Evolutionary conservation across 2,888 invertebrate species (phyloP).

Genomic region (Molorchus minor): DNA sequence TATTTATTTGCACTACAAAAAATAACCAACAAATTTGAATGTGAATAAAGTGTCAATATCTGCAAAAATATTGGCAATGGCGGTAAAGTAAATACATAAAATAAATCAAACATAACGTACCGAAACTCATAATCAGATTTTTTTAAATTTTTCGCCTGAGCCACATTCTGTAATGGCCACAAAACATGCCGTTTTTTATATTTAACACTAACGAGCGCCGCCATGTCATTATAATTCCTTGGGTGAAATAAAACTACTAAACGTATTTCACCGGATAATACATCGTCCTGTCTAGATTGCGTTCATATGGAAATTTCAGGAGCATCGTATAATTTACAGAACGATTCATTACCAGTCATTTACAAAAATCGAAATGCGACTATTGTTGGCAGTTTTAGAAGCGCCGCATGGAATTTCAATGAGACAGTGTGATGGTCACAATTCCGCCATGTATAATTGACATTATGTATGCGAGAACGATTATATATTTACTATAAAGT

Average conservation of each 20-base stretch:
- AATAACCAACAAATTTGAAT: too few relatives aligned
- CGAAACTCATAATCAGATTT: too few relatives aligned
- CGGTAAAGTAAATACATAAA: too few relatives aligned
- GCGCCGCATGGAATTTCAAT: background rate
- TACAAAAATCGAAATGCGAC: constrained; percentile 16
- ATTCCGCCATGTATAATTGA: background rate
- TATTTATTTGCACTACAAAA: too few relatives aligned
- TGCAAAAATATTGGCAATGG: too few relatives aligned
- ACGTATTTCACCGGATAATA: constrained; percentile 18
- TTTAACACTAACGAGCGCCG: constrained; percentile 16
- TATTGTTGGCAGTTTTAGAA: background rate
- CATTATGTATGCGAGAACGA: background rate
- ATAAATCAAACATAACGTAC: too few relatives aligned
- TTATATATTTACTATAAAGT: too few relatives aligned
- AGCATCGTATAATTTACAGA: constrained; percentile 15
- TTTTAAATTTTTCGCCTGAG: too few relatives aligned
- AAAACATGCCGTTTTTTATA: constrained; percentile 12
- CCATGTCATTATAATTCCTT: constrained; percentile 20
- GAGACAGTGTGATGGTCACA: background rate
- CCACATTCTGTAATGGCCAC: constrained; percentile 18
- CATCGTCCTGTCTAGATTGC: constrained; percentile 17
- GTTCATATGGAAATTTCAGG: constrained; percentile 27
- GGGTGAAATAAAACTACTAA: constrained; percentile 17
- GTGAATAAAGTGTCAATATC: too few relatives aligned
- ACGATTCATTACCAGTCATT: constrained; percentile 12